Conservation (phyloP, 2,113 vertebrate genomes). For the Notiomystis cincta region DNA sequence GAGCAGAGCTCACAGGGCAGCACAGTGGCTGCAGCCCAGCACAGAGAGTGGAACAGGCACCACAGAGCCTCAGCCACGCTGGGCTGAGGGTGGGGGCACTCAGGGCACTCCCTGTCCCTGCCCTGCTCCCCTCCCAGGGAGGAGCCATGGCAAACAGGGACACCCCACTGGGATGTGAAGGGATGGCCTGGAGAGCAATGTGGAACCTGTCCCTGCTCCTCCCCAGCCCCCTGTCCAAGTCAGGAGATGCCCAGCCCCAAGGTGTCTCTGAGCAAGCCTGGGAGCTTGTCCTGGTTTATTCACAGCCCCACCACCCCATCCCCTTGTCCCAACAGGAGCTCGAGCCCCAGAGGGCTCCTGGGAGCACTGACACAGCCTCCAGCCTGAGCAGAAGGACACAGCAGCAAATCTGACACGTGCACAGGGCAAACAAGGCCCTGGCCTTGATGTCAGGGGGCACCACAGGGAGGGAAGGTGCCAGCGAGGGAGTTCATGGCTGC, state of each 20-base stretch:
- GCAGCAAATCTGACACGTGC: fast-evolving
- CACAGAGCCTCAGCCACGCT: fast-evolving
- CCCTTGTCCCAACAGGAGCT: background rate
- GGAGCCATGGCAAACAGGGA: background rate
- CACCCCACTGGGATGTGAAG: background rate
- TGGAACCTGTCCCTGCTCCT: fast-evolving
- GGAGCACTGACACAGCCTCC: background rate
- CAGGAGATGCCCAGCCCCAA: background rate
- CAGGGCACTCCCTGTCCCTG: background rate
- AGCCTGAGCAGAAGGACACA: background rate
- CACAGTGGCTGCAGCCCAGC: background rate
- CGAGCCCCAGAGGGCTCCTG: background rate
- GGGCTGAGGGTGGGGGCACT: no score
- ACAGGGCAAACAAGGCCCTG: background rate
- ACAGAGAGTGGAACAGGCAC: fast-evolving
- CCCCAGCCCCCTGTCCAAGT: background rate
- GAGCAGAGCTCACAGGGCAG: background rate
- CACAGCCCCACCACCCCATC: background rate
- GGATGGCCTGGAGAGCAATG: background rate
- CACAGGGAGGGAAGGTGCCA: background rate
- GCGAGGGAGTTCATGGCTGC: background rate
- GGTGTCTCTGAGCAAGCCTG: background rate
- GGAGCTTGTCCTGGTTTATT: background rate
- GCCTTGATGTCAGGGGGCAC: no score
- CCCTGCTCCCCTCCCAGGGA: background rate